A percentile compares a stretch with the other conserved stretches of the same genome.
Conservation (phyloP, 2,888 invertebrate genomes). For the Megastigmus dorsalis region DNA sequence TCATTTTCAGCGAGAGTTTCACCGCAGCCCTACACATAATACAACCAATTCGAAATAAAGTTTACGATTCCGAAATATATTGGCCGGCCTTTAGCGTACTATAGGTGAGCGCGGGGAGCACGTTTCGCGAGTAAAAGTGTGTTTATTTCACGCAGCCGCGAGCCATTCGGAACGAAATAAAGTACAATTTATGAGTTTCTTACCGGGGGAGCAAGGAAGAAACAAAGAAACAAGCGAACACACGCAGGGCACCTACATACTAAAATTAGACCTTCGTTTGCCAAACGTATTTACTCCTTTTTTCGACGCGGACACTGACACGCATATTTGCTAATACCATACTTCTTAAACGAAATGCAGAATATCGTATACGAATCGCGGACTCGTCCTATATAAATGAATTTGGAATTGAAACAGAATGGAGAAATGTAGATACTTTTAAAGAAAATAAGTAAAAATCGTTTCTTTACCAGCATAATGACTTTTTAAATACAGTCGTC, state of each 20-base stretch:
- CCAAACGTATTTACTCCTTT: neutral
- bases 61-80: conserved; percentile 49
- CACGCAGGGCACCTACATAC: neutral
- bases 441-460: too few relatives aligned
- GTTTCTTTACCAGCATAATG: too few relatives aligned
- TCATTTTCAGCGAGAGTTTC: conserved; percentile 40
- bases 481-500: neutral
- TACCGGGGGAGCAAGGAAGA: neutral
- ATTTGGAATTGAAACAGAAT: too few relatives aligned
- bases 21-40: neutral
- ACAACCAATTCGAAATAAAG: conserved; percentile 47
- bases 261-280: neutral
- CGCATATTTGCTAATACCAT: too few relatives aligned
- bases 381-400: too few relatives aligned
- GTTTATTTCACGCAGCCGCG: conserved; percentile 45
- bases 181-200: conserved; percentile 45
- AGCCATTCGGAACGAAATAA: conserved; percentile 42
- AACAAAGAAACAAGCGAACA: conserved; percentile 14
- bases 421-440: too few relatives aligned
- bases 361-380: too few relatives aligned
- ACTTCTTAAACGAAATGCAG: too few relatives aligned
- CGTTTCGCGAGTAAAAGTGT: conserved; percentile 46
- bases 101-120: conserved; percentile 19
- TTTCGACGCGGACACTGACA: too few relatives aligned
- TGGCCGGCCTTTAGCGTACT: conserved; percentile 5